A percentile compares a stretch with the other conserved stretches of the same genome.
phyloP scores from a whole-genome alignment of 2,113 vertebrate species.

The Stegastes partitus region DNA sequence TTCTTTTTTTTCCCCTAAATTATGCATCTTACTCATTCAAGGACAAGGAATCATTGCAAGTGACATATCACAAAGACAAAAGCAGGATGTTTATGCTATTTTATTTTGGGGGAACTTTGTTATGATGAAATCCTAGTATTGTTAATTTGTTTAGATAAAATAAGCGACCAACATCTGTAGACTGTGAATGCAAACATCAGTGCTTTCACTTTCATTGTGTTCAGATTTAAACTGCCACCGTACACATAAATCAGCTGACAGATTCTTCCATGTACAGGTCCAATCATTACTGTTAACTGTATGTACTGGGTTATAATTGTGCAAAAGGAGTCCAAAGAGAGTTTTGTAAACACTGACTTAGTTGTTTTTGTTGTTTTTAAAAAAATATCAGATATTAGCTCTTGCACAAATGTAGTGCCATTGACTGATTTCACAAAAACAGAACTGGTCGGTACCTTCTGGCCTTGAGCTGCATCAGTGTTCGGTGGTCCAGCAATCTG shows the following conservation, averaged over 20 bases:
- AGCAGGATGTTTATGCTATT: too few relatives aligned
- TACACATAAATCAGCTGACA: background rate
- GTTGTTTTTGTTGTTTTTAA: background rate
- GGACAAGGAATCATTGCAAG: too few relatives aligned
- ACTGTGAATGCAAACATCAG: too few relatives aligned
- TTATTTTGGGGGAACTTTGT: too few relatives aligned
- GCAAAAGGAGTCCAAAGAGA: background rate
- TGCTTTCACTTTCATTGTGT: too few relatives aligned
- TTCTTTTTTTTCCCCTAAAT: too few relatives aligned
- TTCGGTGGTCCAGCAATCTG: constrained; percentile 89
- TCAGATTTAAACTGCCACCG: background rate
- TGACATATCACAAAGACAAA: too few relatives aligned
- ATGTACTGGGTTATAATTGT: background rate
- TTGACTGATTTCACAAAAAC: background rate
- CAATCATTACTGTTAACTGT: background rate
- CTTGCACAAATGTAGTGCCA: background rate
- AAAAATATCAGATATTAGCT: background rate
- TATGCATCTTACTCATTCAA: too few relatives aligned
- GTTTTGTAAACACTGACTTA: background rate
- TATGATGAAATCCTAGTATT: too few relatives aligned
- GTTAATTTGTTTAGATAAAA: too few relatives aligned
- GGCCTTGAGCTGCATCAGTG: constrained; percentile 7
- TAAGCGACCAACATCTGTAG: too few relatives aligned
- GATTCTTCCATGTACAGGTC: background rate
- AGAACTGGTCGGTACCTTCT: constrained; percentile 66